A percentile compares a stretch with the other conserved stretches of the same genome.
Conservation (phyloP, 2,113 vertebrate genomes). For the Galemys pyrenaicus region DNA sequence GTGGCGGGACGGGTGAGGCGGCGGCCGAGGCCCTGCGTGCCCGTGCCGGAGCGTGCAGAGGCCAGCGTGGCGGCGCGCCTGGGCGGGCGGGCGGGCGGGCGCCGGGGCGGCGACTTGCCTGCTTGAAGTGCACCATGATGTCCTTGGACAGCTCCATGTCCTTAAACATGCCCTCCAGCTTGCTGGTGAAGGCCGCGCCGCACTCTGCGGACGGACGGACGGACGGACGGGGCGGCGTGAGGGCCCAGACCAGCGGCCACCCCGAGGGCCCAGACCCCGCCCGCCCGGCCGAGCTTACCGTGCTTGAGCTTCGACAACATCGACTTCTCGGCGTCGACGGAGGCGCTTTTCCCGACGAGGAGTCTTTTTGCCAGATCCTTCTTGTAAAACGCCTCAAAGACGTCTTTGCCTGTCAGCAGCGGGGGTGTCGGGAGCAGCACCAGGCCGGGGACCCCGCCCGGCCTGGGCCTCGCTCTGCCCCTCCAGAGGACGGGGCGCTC, state of each 20-base stretch:
- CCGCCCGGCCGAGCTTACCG: slow-evolving; percentile 76
- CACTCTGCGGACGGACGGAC: slow-evolving; percentile 86
- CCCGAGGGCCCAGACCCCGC: background rate
- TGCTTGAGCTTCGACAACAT: slow-evolving; percentile 92
- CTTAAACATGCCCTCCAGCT: slow-evolving; percentile 92
- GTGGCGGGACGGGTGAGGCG: slow-evolving; percentile 57
- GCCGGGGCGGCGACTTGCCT: slow-evolving; percentile 77
- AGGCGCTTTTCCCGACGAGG: slow-evolving; percentile 90
- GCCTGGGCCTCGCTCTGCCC: too few species aligned
- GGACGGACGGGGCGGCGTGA: too few species aligned
- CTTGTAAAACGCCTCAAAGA: slow-evolving; percentile 92
- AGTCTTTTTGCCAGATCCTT: slow-evolving; percentile 91
- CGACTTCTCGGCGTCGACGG: slow-evolving; percentile 90
- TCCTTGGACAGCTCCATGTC: slow-evolving; percentile 92
- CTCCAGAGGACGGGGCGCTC: slow-evolving; percentile 66
- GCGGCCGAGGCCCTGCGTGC: too few species aligned
- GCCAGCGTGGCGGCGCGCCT: too few species aligned
- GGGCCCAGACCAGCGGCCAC: too few species aligned
- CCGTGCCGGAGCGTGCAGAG: too few species aligned
- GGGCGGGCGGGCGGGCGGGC: too few species aligned
- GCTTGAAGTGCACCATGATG: slow-evolving; percentile 91
- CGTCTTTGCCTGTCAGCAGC: slow-evolving; percentile 87
- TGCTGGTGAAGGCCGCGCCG: slow-evolving; percentile 91
- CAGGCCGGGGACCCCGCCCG: too few species aligned
- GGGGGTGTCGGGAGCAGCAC: too few species aligned